Percentiles rank a stretch among this genome's conserved stretches.
Conservation (phyloP, 2,797 vertebrate species). For the Hylomyscus alleni region DNA sequence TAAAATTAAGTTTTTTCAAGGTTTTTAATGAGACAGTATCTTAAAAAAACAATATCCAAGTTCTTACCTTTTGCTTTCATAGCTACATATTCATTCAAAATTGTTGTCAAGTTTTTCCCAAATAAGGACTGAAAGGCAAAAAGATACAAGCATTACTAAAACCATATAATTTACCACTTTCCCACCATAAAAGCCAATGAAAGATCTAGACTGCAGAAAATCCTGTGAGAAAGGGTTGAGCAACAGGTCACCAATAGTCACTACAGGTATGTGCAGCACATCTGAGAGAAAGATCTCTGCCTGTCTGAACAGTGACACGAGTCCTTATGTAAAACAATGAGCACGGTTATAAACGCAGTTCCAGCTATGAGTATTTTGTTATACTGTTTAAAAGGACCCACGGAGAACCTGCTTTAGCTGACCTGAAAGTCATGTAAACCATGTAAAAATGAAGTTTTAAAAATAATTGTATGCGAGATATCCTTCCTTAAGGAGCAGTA, state of each 20-base stretch:
- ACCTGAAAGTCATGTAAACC: background rate
- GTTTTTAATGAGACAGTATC: background rate
- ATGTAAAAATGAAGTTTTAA: background rate
- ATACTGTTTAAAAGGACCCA: background rate
- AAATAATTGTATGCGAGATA: background rate
- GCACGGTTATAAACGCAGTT: background rate
- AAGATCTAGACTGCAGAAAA: conserved; percentile 7
- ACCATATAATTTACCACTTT: conserved; percentile 20
- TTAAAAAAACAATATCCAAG: conserved; percentile 54
- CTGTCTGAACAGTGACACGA: background rate
- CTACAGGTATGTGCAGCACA: background rate
- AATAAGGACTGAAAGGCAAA: conserved; percentile 95
- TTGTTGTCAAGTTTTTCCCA: conserved; percentile 97
- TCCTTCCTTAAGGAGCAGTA: background rate
- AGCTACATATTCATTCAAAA: conserved; percentile 97
- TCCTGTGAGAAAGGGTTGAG: conserved; percentile 21
- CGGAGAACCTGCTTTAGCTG: background rate
- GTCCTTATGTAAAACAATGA: background rate
- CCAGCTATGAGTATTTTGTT: background rate
- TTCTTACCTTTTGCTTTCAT: conserved; percentile 96
- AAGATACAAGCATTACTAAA: conserved; percentile 59
- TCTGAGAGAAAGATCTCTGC: background rate
- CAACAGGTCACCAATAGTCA: background rate
- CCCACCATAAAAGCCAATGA: background rate
- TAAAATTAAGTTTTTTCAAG: conserved; percentile 21